Evolutionary conservation across 1,140 invertebrate genomes (phyloP), one percentile per base, ranked within the genome.

Genomic region (Plodia interpunctella): DNA sequence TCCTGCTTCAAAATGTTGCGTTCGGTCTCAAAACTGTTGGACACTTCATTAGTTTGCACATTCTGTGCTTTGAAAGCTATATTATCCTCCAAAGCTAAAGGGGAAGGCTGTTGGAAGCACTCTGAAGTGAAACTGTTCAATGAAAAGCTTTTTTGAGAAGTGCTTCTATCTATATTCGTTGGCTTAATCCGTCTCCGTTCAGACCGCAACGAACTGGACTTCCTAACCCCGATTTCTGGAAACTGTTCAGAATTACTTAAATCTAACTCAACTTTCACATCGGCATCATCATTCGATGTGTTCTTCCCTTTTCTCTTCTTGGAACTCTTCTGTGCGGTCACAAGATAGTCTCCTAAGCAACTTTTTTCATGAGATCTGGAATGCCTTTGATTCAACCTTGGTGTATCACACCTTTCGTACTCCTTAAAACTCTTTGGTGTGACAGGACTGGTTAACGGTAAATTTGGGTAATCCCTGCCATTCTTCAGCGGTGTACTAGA

Each of bases 401-500:
- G 86, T 0, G 86, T 87, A 38, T 88, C 86, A 68, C 86, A 86
- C 17, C 86, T 61, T 55, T 88, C 83, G 6, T 66, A 61, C 5
- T 78, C 73, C 63, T 72, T 82, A 38, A 75, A 75, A 38, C 72
- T 64, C 17, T 73, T 71, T 5, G 85, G 81, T 32, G 86, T 83
- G 0, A 86, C 77, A 1, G 86, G 86, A 57, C 83, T 88, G 0
- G 70, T 64, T 0, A 66, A n/a, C 0, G 71, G 60, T 32, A 76
- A 32, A 32, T 69, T 76, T 2, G 75, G 70, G 25, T 73, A 78
- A 3, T 88, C 82, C 0, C 91, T 91, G 6, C 87, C 83, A 73
- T 91, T 92, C 62, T 88, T 87, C 59, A 87, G 18, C 20, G 84
- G 84, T 5, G 84, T 87, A 62, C 83, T 87, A 4, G 86, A 80